A percentile compares a stretch with the other conserved stretches of the same genome.
Conservation (phyloP, 2,888 invertebrate species). For the Rhingia campestris region DNA sequence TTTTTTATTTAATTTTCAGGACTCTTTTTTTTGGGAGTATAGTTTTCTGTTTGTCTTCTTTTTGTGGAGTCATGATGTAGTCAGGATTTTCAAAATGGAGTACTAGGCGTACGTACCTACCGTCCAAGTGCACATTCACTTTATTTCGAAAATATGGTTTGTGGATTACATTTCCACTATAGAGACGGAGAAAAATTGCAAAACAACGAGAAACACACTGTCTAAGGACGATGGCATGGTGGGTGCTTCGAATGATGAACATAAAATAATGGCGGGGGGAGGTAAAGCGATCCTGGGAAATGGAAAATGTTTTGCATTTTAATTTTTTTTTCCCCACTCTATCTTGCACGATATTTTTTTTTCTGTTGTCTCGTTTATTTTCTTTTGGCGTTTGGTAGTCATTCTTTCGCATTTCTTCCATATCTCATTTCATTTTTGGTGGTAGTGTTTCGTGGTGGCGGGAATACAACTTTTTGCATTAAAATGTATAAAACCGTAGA, state of each 20-base stretch:
- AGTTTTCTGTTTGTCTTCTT: conserved; percentile 7
- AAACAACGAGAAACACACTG: conserved; percentile 18
- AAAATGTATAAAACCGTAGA: conserved; percentile 49
- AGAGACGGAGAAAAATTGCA: conserved; percentile 37
- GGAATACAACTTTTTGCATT: conserved; percentile 50
- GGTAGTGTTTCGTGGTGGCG: conserved; percentile 19
- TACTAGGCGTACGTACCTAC: conserved; percentile 7
- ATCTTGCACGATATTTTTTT: conserved; percentile 6
- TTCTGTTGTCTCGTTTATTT: conserved; percentile 23
- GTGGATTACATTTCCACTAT: conserved; percentile 50
- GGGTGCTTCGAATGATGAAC: no score
- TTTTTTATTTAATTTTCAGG: conserved; percentile 61
- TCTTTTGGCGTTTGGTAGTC: conserved; percentile 27
- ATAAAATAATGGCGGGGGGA: background rate
- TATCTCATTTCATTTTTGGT: conserved; percentile 45
- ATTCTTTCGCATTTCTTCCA: conserved; percentile 22
- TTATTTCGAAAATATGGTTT: conserved; percentile 64
- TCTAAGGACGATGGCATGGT: background rate
- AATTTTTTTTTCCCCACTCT: conserved; percentile 7
- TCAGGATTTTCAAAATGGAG: conserved; percentile 24
- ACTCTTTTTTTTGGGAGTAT: conserved; percentile 10
- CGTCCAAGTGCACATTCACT: conserved; percentile 56
- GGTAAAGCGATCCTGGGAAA: conserved; percentile 14
- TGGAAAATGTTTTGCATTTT: conserved; percentile 58
- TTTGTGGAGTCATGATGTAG: conserved; percentile 13